A percentile compares a stretch with the other conserved stretches of the same genome.
phyloP scores from a whole-genome alignment of 2,888 invertebrate species.

The Drosophila engyochracea region DNA sequence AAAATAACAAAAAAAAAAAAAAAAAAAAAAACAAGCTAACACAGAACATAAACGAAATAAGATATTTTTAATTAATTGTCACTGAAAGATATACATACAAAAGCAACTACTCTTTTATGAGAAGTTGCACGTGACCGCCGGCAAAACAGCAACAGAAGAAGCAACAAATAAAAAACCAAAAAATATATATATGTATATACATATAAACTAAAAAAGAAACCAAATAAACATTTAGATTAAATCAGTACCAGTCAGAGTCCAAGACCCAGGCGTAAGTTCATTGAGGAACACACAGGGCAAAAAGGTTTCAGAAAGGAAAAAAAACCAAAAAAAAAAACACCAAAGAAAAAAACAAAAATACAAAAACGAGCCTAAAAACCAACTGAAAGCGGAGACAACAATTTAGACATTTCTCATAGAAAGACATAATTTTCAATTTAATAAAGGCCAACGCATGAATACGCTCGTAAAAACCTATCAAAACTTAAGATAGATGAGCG shows the following conservation, averaged over 20 bases:
- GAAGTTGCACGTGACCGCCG: conserved; percentile 70
- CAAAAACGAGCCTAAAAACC: conserved; percentile 1
- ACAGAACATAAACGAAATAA: conserved; percentile 74
- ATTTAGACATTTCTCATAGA: conserved; percentile 79
- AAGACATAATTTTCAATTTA: conserved; percentile 80
- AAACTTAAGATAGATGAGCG: conserved; percentile 72
- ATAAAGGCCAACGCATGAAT: conserved; percentile 72
- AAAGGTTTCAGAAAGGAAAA: conserved; percentile 4
- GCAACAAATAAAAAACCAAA: conserved; percentile 15
- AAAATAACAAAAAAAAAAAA: conserved; percentile 58
- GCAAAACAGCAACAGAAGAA: conserved; percentile 44
- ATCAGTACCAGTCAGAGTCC: conserved; percentile 48
- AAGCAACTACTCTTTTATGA: conserved; percentile 56
- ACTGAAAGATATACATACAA: conserved; percentile 40
- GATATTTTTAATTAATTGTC: conserved; percentile 81
- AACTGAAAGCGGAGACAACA: conserved; percentile 15
- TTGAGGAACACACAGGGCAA: conserved; percentile 56
- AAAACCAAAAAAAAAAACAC: background rate
- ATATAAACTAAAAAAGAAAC: conserved; percentile 56
- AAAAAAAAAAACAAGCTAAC: conserved; percentile 56
- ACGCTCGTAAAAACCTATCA: conserved; percentile 72
- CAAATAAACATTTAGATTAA: conserved; percentile 74
- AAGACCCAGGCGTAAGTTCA: conserved; percentile 67
- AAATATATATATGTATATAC: background rate
- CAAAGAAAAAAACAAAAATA: background rate